Conservation (phyloP, 2,797 vertebrate genomes). For the Emys orbicularis region DNA sequence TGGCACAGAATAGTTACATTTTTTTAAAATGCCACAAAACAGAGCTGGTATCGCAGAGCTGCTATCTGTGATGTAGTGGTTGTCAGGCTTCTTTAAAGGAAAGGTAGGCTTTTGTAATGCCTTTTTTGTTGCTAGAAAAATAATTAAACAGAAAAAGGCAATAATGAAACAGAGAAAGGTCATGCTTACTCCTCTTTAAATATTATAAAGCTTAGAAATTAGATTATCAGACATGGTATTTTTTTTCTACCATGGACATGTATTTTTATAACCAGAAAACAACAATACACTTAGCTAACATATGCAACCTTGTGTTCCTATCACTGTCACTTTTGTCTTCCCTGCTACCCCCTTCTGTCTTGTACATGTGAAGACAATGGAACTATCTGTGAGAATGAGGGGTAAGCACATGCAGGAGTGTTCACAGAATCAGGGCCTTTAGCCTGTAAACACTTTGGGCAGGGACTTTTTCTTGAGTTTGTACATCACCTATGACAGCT, state of each 20-base stretch:
- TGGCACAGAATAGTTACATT: conserved; percentile 56
- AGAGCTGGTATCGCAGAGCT: background rate
- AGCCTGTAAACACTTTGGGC: background rate
- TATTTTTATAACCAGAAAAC: background rate
- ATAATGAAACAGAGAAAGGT: too few relatives aligned
- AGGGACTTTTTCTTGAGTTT: background rate
- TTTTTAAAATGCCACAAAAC: background rate
- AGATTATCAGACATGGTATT: background rate
- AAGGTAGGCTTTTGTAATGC: background rate
- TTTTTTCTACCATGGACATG: rapidly evolving
- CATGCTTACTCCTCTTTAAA: background rate
- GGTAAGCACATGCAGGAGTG: background rate
- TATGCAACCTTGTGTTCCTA: background rate
- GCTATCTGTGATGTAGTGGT: background rate
- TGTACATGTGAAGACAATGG: rapidly evolving
- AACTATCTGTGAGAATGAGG: background rate
- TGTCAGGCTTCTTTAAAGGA: background rate
- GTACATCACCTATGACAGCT: background rate
- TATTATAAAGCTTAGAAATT: background rate
- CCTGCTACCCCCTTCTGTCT: background rate
- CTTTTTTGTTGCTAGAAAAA: background rate
- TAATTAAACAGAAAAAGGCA: background rate
- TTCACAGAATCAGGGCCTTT: background rate
- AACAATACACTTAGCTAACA: background rate
- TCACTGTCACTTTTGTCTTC: background rate